Conservation (phyloP, 1,140 invertebrate genomes). For the Diprion similis region DNA sequence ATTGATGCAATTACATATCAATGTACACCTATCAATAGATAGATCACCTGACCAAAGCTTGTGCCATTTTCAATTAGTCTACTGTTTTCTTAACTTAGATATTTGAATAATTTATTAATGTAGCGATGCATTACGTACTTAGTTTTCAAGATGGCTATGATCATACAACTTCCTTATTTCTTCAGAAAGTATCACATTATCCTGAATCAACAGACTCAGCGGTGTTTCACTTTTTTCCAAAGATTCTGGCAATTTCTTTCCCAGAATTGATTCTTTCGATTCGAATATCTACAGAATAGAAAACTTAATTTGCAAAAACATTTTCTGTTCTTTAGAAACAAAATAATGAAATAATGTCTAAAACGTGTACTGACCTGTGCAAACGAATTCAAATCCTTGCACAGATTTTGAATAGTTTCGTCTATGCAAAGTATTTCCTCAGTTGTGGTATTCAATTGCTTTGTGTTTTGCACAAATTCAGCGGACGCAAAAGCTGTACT, state of each 20-base stretch:
- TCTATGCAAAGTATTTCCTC: not conserved
- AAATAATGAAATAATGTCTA: not conserved
- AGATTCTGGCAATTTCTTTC: not conserved
- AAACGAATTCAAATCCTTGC: not conserved
- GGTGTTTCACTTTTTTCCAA: constrained; percentile 1
- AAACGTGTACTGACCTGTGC: not conserved
- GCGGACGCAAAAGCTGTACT: not conserved
- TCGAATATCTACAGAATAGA: not conserved
- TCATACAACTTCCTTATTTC: not conserved
- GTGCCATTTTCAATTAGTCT: too few relatives aligned
- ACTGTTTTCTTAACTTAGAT: not conserved
- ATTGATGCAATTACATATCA: too few relatives aligned
- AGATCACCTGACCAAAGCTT: too few relatives aligned
- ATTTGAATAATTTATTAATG: not conserved
- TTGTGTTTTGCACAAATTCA: not conserved
- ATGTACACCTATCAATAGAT: too few relatives aligned
- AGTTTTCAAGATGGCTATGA: too few relatives aligned
- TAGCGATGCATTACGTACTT: not conserved
- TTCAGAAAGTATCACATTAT: not conserved
- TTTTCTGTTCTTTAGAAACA: not conserved
- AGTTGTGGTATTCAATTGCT: not conserved
- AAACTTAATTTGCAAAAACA: not conserved
- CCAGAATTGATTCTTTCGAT: not conserved
- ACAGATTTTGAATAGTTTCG: not conserved
- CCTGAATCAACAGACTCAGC: not conserved